Base-by-base conservation (phyloP, 2,113 vertebrate species). In the Lophura nycthemera region DNA sequence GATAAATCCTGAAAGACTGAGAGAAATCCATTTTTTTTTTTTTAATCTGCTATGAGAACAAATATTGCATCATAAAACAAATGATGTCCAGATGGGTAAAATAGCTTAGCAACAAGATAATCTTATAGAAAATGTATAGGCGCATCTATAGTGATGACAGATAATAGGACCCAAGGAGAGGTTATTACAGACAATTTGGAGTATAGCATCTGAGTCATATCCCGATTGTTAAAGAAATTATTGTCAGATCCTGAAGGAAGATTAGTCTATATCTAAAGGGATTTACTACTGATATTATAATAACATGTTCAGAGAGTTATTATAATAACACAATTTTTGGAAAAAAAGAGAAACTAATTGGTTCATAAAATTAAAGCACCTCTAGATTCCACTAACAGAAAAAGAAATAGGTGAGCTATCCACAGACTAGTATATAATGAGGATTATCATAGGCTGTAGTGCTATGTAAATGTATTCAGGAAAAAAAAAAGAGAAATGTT, bases 1-100 rank as follows among this genome's bases (percentile, higher is more conserved):
- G 74, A 87, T 91, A 89, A 85, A 64, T 19, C 29, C 34, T 74
- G 17, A 89, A 92, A 89, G 65, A 18, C 48, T 70, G 24, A 88
- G 82, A 83, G 34, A 76, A 87, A 83, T 36, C 5, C 45, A 29
- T 34, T 56, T n/a, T 10, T 64, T 66, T 50, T 50, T 50, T 88
- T 90, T 93, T 85, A 7, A 43, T 43, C 13, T 13, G 19, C 42
- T 89, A 80, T 30, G 47, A 93, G 91, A 93, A 79, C 29, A 93
- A 92, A 66, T 89, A 88, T 20, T 83, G 34, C 52, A 57, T 85
- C 78, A 87, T 69, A 83, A 67, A 94, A 16, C 67, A 93, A 93
- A 92, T 34, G 1, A 83, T 73, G 19, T 66, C 71, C 71, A 87
- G 83, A 95, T 74, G 64, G 89, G 60, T 80, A 89, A 85, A 93